Evolutionary conservation across 1,140 invertebrate genomes (phyloP).

Genomic region (Magallana gigas): DNA sequence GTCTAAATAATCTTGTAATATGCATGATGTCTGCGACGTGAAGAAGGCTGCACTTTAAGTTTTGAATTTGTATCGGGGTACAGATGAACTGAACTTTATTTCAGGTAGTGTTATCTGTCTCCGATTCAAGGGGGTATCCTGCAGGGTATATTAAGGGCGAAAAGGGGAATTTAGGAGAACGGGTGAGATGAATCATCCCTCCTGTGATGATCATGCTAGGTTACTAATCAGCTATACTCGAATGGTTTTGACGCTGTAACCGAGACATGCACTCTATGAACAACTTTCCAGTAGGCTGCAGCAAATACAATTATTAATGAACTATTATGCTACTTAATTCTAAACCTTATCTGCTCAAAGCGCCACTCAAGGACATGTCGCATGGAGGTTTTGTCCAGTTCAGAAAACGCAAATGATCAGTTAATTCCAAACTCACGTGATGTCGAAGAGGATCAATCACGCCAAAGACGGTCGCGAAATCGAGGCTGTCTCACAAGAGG

Average conservation of each 20-base stretch:
- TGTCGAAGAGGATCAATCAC: not conserved
- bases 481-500: conserved; percentile 3
- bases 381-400: conserved; percentile 4
- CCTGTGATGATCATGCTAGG: not conserved
- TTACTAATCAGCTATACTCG: conserved; percentile 32
- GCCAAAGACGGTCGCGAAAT: conserved; percentile 20
- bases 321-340: conserved; percentile 7
- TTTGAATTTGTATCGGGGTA: not conserved
- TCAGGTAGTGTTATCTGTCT: conserved; percentile 34
- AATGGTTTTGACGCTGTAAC: not conserved
- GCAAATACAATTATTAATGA: conserved; percentile 14
- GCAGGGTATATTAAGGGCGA: conserved; percentile 38
- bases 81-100: conserved; percentile 40
- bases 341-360: conserved; percentile 16
- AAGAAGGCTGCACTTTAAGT: not conserved
- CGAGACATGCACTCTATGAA: conserved; percentile 10
- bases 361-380: conserved; percentile 23
- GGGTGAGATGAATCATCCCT: conserved; percentile 25
- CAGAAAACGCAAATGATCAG: not conserved
- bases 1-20: too few species aligned
- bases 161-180: conserved; percentile 9
- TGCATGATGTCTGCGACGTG: not conserved
- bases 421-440: not conserved
- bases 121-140: conserved; percentile 26
- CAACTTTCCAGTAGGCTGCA: not conserved